phyloP scores from a whole-genome alignment of 2,888 invertebrate genomes.

The Eupithecia abbreviata region DNA sequence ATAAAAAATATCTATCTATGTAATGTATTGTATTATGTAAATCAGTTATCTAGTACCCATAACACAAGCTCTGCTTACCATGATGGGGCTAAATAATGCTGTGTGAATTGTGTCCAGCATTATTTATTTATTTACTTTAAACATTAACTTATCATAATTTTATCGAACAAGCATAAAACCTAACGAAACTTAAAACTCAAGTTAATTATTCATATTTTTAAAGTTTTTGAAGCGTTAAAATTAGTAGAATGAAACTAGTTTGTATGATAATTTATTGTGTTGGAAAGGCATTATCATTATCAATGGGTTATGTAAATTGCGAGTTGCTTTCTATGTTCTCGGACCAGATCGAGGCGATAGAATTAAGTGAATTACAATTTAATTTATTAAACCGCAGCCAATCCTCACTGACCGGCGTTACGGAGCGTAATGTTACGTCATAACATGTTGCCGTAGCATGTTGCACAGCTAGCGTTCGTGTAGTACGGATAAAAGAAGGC shows the following conservation, averaged over 20 bases:
- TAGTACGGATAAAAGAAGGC: too few species aligned
- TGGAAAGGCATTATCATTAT: conserved; percentile 63
- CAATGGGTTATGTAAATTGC: conserved; percentile 31
- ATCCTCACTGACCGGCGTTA: background rate
- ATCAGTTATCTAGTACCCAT: too few species aligned
- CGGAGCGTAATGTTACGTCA: too few species aligned
- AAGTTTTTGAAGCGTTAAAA: conserved; percentile 68
- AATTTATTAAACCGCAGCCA: background rate
- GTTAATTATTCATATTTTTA: conserved; percentile 75
- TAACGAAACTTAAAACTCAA: conserved; percentile 77
- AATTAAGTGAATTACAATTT: conserved; percentile 16
- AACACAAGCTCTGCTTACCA: too few species aligned
- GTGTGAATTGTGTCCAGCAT: too few species aligned
- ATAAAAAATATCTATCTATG: too few species aligned
- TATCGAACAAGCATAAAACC: conserved; percentile 55
- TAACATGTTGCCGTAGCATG: too few species aligned
- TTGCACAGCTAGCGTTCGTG: too few species aligned
- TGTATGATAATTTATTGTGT: conserved; percentile 71
- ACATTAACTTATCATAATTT: conserved; percentile 36
- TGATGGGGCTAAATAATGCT: too few species aligned
- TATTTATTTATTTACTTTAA: too few species aligned
- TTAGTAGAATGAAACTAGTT: conserved; percentile 67
- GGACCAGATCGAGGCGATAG: conserved; percentile 9
- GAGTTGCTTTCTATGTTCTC: conserved; percentile 27
- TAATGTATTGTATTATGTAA: too few species aligned